These are phyloP conservation scores for Thera obeliscata DNA, from an alignment of 2,888 invertebrate species.

Conservation along the genomic window DNA sequence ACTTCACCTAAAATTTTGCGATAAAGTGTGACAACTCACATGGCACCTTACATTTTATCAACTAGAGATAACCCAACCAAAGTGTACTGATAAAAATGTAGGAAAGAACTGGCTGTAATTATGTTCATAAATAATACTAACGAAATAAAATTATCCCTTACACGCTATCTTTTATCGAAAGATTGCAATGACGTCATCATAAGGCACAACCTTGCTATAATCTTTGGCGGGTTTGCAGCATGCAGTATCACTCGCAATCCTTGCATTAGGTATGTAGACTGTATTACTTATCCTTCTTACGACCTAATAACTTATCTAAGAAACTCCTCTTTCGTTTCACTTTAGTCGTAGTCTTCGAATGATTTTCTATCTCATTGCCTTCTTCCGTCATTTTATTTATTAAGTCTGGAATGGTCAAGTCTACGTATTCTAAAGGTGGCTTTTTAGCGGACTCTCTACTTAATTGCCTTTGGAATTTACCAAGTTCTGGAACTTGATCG, in stretches of 20 bases:
- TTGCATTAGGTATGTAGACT: constrained; percentile 41
- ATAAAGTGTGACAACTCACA: constrained; percentile 71
- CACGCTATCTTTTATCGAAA: constrained; percentile 58
- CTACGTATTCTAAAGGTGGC: constrained; percentile 58
- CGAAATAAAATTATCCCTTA: constrained; percentile 47
- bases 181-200: constrained; percentile 71
- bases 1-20: constrained; percentile 63
- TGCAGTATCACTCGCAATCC: constrained; percentile 53
- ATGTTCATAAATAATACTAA: constrained; percentile 61
- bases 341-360: constrained; percentile 65
- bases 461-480: constrained; percentile 61
- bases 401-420: constrained; percentile 73
- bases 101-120: constrained; percentile 72
- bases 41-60: constrained; percentile 76
- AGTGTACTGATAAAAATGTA: constrained; percentile 77
- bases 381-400: constrained; percentile 74
- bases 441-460: constrained; percentile 65
- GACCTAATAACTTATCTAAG: constrained; percentile 76
- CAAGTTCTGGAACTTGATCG: constrained; percentile 71
- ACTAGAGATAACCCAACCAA: constrained; percentile 77
- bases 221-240: constrained; percentile 75
- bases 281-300: constrained; percentile 70
- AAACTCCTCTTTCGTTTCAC: constrained; percentile 80
- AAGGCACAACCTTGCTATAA: constrained; percentile 64
- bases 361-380: constrained; percentile 65